Evolutionary conservation across 2,113 vertebrate species (phyloP).

Genomic region (Corapipo altera): DNA sequence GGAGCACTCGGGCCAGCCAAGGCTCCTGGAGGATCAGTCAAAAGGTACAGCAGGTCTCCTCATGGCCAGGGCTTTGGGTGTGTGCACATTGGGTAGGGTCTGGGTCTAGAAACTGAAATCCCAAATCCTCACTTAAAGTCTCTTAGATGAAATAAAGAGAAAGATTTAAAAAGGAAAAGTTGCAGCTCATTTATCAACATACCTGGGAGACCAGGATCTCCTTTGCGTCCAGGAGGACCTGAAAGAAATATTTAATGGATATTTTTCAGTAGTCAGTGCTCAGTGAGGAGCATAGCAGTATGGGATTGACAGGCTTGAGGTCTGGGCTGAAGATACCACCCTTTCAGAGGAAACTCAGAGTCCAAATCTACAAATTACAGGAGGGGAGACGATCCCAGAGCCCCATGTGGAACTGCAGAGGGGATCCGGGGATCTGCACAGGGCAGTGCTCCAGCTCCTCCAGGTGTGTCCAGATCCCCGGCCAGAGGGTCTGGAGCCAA

Average conservation of each 20-base stretch:
- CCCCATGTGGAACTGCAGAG: fast-evolving
- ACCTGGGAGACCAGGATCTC: conserved; percentile 69
- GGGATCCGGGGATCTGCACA: fast-evolving
- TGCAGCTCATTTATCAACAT: neutral
- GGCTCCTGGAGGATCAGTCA: neutral
- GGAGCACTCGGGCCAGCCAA: fast-evolving
- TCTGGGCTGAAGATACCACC: neutral
- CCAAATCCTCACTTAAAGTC: neutral
- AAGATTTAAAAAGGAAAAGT: neutral
- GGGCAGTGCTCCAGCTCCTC: neutral
- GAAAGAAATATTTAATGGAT: conserved; percentile 38
- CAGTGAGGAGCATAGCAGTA: neutral
- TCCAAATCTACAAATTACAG: neutral
- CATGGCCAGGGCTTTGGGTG: neutral
- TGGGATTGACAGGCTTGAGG: neutral
- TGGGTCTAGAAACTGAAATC: neutral
- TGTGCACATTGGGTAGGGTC: neutral
- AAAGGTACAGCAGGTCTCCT: neutral
- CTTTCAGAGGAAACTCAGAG: neutral
- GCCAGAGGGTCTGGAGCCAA: neutral
- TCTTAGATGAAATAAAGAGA: neutral
- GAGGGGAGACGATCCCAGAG: neutral
- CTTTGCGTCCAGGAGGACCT: conserved; percentile 54
- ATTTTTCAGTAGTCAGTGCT: neutral
- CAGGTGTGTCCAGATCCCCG: neutral